Percentiles rank a stretch among this genome's conserved stretches.
Evolutionary conservation across 2,113 vertebrate genomes (phyloP).

Genomic region (Ammodramus savannarum): DNA sequence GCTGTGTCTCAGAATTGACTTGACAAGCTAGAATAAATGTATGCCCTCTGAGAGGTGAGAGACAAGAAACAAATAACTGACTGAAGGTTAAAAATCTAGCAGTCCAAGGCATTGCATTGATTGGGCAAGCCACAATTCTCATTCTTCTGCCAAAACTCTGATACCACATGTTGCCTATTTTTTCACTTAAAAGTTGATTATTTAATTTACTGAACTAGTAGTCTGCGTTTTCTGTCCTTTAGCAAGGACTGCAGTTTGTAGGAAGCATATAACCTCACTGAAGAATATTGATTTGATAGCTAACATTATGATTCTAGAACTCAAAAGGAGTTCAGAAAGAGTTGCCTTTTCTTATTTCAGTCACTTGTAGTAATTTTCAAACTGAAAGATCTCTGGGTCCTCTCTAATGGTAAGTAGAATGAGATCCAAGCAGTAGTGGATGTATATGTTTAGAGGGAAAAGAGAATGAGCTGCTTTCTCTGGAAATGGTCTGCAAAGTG

Average conservation of each 20-base stretch:
- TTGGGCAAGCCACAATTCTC: neutral
- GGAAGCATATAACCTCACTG: neutral
- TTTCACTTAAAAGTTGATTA: neutral
- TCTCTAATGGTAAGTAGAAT: neutral
- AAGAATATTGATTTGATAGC: neutral
- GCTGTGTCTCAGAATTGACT: neutral
- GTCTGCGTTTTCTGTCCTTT: neutral
- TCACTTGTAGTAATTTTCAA: neutral
- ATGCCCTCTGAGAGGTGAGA: neutral
- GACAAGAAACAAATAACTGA: neutral
- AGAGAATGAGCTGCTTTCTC: neutral
- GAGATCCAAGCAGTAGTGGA: neutral
- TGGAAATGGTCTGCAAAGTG: neutral
- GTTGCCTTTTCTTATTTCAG: neutral
- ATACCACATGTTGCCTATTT: neutral
- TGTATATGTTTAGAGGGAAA: neutral
- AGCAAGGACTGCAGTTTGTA: neutral
- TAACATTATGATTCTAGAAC: neutral
- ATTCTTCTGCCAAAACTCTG: neutral
- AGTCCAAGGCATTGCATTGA: neutral
- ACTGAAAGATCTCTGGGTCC: neutral
- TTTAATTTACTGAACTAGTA: neutral
- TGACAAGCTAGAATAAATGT: neutral
- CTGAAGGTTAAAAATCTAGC: neutral
- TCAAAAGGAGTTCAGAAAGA: neutral